Base-by-base conservation (phyloP, 1,140 invertebrate genomes). In the Zaprionus ornatus region DNA sequence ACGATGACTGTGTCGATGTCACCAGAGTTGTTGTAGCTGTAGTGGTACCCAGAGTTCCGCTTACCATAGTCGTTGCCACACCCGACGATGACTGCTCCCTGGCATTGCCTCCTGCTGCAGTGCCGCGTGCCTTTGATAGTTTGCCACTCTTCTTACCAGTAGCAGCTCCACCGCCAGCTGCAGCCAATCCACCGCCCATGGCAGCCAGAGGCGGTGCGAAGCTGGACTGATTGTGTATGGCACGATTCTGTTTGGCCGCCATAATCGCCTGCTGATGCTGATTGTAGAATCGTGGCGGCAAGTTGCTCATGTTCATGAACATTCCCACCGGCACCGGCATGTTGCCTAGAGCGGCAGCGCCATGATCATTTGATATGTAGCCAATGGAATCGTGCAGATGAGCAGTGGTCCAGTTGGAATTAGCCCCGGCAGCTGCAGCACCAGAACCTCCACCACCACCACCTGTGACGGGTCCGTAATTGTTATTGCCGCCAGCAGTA, bases 281-380 rank as follows among this genome's bases (percentile, higher is more conserved):
- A 83, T 97, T 97, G 78, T 97, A 97, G 92, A 97, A 98, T 5
- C 97, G 92, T 2, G 97, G 97, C n/a, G 97, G 97, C 37, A 98
- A 95, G 67, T 97, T 97, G 9, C 96, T 95, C 97, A 98, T 97
- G 84, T 97, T 97, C 95, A 98, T 97, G 80, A 98, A 98, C 97
- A 98, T 98, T 21, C 97, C 97, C n/a, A 98, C 95, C 0, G 98
- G 97, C 4, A 99, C 97, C 0, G 98, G 97, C 54, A 97, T 94
- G 73, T 96, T 96, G 74, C 95, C 95, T 83, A 97, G 93, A 12
- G 96, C 95, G 1, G 96, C 96, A 76, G 97, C 96, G 1, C 96
- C 96, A 35, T 97, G 94, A 83, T 98, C 97, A 1, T 96, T 96
- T 25, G 97, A 98, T 59, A 99, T 99, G 92, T 97, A 99, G 19